Percentiles rank a stretch among this genome's conserved stretches.
phyloP scores from a whole-genome alignment of 2,797 vertebrate genomes.

The Psittacula echo region DNA sequence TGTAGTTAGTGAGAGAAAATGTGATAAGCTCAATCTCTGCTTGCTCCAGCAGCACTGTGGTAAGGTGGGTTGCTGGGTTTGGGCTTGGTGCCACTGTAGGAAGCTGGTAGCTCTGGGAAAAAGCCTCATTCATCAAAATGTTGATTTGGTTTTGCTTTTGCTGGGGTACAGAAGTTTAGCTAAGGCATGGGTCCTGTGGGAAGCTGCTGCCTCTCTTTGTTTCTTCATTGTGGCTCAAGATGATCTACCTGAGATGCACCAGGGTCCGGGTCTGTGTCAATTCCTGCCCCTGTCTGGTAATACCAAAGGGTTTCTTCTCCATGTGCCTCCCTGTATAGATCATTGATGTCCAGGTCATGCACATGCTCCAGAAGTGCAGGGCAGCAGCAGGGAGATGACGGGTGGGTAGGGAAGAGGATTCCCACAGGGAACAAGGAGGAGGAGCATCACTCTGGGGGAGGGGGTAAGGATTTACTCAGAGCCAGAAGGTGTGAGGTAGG shows the following conservation, averaged over 20 bases:
- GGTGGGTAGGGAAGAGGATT: not conserved
- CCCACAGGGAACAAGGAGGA: not conserved
- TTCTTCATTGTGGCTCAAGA: not conserved
- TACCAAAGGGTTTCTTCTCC: not conserved
- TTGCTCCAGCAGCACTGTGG: not conserved
- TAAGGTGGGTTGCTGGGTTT: fast-evolving
- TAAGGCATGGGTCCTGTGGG: not conserved
- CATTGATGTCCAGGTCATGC: not conserved
- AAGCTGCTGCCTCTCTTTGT: not conserved
- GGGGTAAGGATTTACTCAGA: not conserved
- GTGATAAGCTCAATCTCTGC: fast-evolving
- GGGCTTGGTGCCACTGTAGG: not conserved
- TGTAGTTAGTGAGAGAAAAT: not conserved
- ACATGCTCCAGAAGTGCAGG: fast-evolving
- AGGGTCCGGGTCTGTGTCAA: not conserved
- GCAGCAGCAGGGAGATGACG: fast-evolving
- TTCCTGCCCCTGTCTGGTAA: no score
- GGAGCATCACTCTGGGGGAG: not conserved
- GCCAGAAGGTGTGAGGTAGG: not conserved
- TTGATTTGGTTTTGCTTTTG: not conserved
- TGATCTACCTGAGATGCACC: not conserved
- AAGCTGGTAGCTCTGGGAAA: not conserved
- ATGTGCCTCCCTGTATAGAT: fast-evolving
- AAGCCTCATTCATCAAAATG: not conserved
- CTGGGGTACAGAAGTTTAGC: fast-evolving